Conservation (phyloP, 2,113 vertebrate species). For the Rhea americana region DNA sequence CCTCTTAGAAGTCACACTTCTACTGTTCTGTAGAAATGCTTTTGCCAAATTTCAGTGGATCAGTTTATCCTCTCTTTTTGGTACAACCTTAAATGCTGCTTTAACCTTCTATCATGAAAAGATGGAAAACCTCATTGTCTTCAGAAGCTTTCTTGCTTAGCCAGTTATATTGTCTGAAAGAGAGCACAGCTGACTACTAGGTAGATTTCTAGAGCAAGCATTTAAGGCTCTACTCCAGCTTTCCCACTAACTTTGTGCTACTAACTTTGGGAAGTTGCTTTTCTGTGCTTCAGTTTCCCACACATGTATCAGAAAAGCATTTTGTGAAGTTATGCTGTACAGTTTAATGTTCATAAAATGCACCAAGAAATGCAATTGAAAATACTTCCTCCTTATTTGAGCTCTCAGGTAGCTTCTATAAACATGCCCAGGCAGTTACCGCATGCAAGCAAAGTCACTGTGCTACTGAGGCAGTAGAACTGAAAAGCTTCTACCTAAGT, state of each 20-base stretch:
- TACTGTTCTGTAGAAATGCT: neutral
- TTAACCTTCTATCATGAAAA: neutral
- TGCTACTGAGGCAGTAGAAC: neutral
- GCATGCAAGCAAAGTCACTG: neutral
- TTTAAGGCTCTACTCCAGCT: neutral
- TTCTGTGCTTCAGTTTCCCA: neutral
- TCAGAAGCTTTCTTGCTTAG: neutral
- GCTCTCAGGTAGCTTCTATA: neutral
- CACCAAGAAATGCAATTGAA: neutral
- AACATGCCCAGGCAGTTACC: neutral
- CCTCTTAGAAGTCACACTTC: conserved; percentile 24
- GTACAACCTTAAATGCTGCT: neutral
- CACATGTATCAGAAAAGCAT: fast-evolving
- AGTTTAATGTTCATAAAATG: neutral
- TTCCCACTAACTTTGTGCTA: neutral
- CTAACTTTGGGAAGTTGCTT: neutral
- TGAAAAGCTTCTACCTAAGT: neutral
- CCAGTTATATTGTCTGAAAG: neutral
- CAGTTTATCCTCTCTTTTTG: neutral
- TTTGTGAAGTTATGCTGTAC: neutral
- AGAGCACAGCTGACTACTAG: neutral
- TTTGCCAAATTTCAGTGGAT: conserved; percentile 10
- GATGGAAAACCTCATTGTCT: neutral
- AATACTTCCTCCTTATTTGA: neutral
- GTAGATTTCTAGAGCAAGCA: neutral